Base-by-base conservation (phyloP, 2,888 invertebrate species). In the Tricholauxania praeusta region DNA sequence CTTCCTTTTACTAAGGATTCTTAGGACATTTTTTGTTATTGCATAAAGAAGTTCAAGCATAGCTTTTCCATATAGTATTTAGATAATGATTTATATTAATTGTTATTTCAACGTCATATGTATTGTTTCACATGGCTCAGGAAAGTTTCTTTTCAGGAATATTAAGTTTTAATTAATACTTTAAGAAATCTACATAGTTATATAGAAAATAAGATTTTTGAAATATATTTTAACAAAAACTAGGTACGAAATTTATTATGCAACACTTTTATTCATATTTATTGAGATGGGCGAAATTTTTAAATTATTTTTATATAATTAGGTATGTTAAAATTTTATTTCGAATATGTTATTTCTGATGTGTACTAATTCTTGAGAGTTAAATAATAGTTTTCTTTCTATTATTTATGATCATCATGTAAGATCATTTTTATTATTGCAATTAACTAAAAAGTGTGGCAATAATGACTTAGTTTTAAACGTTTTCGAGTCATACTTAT, bases 81-180 rank as follows among this genome's bases (percentile, higher is more conserved):
- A 19, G 39, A 64, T 51, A 51, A 22, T 64, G 28, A 57, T 15
- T 49, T 51, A 64, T 49, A 15, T 49, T 51, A 39, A 62, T 47
- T 62, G 39, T 47, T 60, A 15, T 60, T 14, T 49, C 19, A 51
- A 64, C 51, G 22, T 64, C 64, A 64, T 64, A 51, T 64, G 51
- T 22, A 64, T 12, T 39, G 15, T 62, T 60, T 57, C 28, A 57
- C 12, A 39, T 62, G 62, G 70, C 53, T 63, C 63, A 70, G 53
- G 70, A 62, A 53, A 47, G 52, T 70, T 22, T 51, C 14, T 39
- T 53, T 22, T 17, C 52, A 63, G 70, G 39, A 63, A 53, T 70
- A 70, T 53, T 70, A 70, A 63, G 17, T 63, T 7, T 48, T 70
- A 63, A 70, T 70, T 39, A 70, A 70, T 70, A 70, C 70, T 70